Conservation (phyloP, 2,888 invertebrate genomes). For the Eremobia ochroleuca region DNA sequence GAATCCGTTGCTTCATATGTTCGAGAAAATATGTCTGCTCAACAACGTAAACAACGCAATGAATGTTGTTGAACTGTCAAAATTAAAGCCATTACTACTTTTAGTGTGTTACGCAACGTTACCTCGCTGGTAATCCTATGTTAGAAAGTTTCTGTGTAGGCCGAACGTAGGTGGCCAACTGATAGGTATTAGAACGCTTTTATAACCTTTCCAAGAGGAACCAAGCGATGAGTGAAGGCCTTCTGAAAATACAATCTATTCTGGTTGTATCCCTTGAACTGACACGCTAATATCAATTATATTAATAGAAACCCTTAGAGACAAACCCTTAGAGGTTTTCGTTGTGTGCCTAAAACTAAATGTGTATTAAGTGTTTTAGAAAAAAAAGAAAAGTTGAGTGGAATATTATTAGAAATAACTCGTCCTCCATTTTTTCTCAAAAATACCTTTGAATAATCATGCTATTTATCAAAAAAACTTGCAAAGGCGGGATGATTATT, state of each 20-base stretch:
- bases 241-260: constrained; percentile 21
- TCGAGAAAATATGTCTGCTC: too few species aligned
- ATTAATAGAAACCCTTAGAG: too few species aligned
- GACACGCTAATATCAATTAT: background rate
- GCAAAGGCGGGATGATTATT: background rate
- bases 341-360: too few species aligned
- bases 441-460: background rate
- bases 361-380: too few species aligned
- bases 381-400: background rate
- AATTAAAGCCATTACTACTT: too few species aligned
- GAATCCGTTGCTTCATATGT: too few species aligned
- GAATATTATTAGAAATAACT: background rate
- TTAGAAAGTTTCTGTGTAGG: background rate
- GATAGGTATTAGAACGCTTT: background rate
- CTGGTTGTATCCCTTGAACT: background rate
- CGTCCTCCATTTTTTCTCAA: background rate
- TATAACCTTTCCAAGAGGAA: constrained; percentile 2
- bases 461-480: background rate
- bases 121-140: too few species aligned
- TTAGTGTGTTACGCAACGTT: too few species aligned
- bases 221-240: background rate
- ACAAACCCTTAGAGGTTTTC: too few species aligned
- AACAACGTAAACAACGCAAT: too few species aligned
- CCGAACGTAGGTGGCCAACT: background rate
- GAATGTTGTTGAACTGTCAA: too few species aligned